phyloP scores from a whole-genome alignment of 2,797 vertebrate genomes.

The Leucoraja ocellata region DNA sequence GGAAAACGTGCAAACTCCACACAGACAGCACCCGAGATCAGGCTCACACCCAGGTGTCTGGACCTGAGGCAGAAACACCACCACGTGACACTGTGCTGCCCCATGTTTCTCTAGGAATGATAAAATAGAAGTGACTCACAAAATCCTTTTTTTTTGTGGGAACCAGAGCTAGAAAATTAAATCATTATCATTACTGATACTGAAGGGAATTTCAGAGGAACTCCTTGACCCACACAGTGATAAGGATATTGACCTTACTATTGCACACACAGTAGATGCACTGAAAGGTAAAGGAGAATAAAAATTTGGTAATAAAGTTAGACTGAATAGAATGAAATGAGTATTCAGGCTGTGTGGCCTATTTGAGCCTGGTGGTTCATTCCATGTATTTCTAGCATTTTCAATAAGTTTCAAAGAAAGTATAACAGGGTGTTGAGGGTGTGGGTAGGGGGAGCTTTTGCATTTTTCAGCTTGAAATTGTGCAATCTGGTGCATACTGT shows the following conservation, averaged over 20 bases:
- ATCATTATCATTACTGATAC: not conserved
- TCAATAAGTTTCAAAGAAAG: not conserved
- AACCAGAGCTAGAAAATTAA: not conserved
- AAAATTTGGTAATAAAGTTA: not conserved
- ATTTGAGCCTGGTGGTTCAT: not conserved
- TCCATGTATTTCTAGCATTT: not conserved
- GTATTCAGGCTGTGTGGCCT: too few species aligned
- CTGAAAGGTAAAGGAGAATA: not conserved
- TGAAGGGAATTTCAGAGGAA: not conserved
- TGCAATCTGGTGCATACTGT: too few species aligned
- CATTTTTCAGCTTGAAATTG: too few species aligned
- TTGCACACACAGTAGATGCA: not conserved
- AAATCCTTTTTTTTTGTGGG: not conserved
- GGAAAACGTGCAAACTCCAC: too few species aligned
- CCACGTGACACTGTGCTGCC: too few species aligned
- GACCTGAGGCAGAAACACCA: too few species aligned
- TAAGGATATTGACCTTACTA: not conserved
- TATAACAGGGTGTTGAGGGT: not conserved
- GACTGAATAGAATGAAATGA: not conserved
- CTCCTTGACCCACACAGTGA: not conserved
- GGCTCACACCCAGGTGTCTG: too few species aligned
- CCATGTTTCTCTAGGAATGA: not conserved
- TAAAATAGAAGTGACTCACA: too few species aligned
- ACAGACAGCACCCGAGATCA: too few species aligned
- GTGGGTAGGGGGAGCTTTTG: too few species aligned